These are phyloP conservation scores for Ochlodes sylvanus DNA, from an alignment of 2,888 invertebrate species.

Conservation along the genomic window DNA sequence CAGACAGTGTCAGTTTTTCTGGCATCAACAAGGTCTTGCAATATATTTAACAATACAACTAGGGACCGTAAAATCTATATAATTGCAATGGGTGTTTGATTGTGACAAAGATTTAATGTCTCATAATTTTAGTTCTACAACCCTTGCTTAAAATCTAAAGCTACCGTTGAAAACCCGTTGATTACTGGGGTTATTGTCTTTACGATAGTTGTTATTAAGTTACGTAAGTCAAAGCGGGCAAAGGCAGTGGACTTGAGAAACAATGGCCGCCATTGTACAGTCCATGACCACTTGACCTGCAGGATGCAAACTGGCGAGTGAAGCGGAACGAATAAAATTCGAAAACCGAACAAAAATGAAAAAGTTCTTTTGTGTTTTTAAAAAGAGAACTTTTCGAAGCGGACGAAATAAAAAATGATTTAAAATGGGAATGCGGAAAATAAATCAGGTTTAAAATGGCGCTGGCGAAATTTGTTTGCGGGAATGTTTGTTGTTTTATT, in stretches of 20 bases:
- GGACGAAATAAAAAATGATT: conserved; percentile 1
- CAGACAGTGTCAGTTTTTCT: no score
- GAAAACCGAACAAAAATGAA: conserved; percentile 32
- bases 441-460: conserved; percentile 9
- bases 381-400: conserved; percentile 25
- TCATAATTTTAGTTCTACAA: no score
- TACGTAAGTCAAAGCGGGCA: conserved; percentile 34
- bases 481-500: conserved; percentile 2
- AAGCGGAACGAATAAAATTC: conserved; percentile 37
- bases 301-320: conserved; percentile 28
- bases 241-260: conserved; percentile 24
- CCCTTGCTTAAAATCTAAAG: conserved; percentile 42
- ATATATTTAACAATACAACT: no score
- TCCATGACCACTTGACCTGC: conserved; percentile 35
- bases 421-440: conserved; percentile 20
- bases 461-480: neutral
- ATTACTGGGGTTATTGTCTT: conserved; percentile 14
- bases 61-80: no score
- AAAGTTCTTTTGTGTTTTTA: conserved; percentile 28
- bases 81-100: no score
- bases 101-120: no score
- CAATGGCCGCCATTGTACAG: conserved; percentile 29
- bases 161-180: conserved; percentile 41
- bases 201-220: conserved; percentile 27
- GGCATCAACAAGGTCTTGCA: no score